Base-by-base conservation (phyloP, 2,888 invertebrate genomes). In the Lampropteryx suffumata region DNA sequence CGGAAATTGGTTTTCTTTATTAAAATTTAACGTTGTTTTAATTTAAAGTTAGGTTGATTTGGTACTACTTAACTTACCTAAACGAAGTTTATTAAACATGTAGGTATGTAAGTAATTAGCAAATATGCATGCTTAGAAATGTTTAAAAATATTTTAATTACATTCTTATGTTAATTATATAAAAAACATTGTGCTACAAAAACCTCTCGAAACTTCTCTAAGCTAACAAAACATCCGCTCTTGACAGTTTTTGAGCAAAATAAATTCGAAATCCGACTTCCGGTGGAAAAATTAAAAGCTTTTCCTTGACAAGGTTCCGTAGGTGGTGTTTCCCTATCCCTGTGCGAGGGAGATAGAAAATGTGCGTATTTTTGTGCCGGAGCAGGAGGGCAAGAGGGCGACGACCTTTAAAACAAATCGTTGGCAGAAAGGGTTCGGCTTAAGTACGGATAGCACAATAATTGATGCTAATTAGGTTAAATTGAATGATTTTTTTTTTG, bases 361-460 rank as follows among this genome's bases (percentile, higher is more conserved):
- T 76, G 65, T 57, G 65, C 64, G 60, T 68, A 66, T 52, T 54
- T 59, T 65, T 62, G 61, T 64, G 79, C 55, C 56, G 60, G 77
- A 84, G 61, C 65, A 76, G 66, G 85, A 84, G 52, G 65, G 72
- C 64, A 61, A 57, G 75, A 80, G 87, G 87, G 79, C 85, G 85
- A 88, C 76, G 89, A 89, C 89, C 89, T 85, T 82, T 89, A 84
- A 88, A 89, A 88, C 89, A 88, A 88, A 90, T 88, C 88, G 89
- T 73, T 75, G 76, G 81, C 79, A 82, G 80, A 80, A 83, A 86
- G 87, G 89, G 87, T 87, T 87, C 82, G 84, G 83, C 81, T 84
- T 79, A 74, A 66, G 86, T 84, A 90, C 65, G 55, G 88, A 73
- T 67, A 61, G 79, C 78, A 84, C 67, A 82, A 55, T 39, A 54